Conservation (phyloP, 2,797 vertebrate genomes). For the Sebastes hubbsi region DNA sequence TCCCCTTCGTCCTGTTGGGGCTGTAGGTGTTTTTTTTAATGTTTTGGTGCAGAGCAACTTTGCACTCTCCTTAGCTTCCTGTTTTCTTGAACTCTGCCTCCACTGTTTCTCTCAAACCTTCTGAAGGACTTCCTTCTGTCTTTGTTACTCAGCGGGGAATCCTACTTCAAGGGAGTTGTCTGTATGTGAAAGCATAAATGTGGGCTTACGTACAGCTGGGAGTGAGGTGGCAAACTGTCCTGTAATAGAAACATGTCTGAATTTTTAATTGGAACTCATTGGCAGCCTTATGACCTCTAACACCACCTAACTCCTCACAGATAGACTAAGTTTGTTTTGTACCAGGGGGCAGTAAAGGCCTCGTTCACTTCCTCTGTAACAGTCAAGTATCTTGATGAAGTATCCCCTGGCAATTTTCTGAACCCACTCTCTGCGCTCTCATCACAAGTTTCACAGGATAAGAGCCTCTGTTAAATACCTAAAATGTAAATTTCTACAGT, state of each 20-base stretch:
- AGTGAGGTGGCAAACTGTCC: background rate
- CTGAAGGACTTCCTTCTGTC: constrained; percentile 13
- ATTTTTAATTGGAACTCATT: background rate
- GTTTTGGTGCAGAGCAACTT: constrained; percentile 33
- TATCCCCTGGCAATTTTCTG: constrained; percentile 15
- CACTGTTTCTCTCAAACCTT: constrained; percentile 17
- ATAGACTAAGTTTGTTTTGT: constrained; percentile 7
- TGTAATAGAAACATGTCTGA: background rate
- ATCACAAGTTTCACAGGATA: constrained; percentile 25
- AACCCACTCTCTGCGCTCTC: constrained; percentile 8
- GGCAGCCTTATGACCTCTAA: constrained; percentile 1
- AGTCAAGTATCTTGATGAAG: constrained; percentile 24
- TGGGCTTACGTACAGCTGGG: background rate
- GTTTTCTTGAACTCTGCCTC: constrained; percentile 50
- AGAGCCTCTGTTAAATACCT: constrained; percentile 20
- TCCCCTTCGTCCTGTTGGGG: constrained; percentile 17
- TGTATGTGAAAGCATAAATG: constrained; percentile 6
- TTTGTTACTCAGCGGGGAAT: constrained; percentile 24
- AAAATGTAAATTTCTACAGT: constrained; percentile 26
- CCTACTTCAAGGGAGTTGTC: constrained; percentile 15
- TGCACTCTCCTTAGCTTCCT: constrained; percentile 34
- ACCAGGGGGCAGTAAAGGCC: background rate
- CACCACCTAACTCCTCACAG: background rate
- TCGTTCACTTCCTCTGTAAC: constrained; percentile 4
- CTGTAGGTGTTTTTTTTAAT: constrained; percentile 31